Conservation (phyloP, 2,113 vertebrate species). For the Macaca mulatta region DNA sequence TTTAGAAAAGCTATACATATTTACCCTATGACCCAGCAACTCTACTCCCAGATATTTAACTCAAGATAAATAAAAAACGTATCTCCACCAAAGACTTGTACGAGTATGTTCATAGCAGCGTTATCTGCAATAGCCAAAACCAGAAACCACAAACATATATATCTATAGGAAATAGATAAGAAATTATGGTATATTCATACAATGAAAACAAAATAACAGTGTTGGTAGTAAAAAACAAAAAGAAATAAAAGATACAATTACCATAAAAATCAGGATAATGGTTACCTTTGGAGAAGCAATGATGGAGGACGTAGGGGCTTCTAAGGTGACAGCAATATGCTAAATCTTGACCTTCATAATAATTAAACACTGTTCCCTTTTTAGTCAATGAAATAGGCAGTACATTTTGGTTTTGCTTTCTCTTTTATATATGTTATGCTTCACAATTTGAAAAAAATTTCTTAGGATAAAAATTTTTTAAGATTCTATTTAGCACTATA, state of each 20-base stretch:
- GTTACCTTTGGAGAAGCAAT: neutral
- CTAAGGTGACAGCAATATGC: neutral
- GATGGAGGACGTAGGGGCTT: fast-evolving
- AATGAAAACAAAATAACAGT: neutral
- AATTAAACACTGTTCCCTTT: neutral
- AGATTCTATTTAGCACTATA: neutral
- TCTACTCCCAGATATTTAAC: neutral
- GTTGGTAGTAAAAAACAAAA: neutral
- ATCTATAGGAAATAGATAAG: neutral
- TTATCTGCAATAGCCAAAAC: neutral
- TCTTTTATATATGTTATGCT: neutral
- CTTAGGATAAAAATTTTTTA: neutral
- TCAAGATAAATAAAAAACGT: neutral
- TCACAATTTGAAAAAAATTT: neutral
- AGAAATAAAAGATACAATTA: neutral
- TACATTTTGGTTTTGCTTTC: neutral
- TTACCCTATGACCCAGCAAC: neutral
- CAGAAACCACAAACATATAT: neutral
- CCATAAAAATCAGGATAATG: neutral
- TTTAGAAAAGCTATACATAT: neutral
- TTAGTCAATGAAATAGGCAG: neutral
- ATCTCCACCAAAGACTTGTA: neutral
- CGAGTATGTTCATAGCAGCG: neutral
- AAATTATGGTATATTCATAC: neutral
- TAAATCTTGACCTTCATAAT: neutral